These are phyloP conservation scores for Syngnathus scovelli DNA, from an alignment of 2,113 vertebrate species.

Conservation along the genomic window DNA sequence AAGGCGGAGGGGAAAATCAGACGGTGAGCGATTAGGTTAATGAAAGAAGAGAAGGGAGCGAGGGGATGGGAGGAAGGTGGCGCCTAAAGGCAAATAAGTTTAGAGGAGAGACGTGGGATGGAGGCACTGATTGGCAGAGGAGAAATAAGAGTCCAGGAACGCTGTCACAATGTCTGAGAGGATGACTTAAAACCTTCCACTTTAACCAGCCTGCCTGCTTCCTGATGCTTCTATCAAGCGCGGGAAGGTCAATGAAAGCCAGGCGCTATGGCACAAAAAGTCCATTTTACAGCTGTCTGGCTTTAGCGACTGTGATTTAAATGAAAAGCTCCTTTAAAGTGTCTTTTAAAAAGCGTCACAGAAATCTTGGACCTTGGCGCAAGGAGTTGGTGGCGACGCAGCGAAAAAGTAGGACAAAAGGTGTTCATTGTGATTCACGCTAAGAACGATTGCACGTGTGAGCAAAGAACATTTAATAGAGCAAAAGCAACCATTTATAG, in stretches of 20 bases:
- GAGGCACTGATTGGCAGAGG: constrained; percentile 51
- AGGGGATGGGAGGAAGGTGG: constrained; percentile 58
- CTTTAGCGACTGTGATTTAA: constrained; percentile 35
- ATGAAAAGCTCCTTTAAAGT: constrained; percentile 28
- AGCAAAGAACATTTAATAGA: no score
- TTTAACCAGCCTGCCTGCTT: constrained; percentile 14
- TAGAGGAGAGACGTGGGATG: constrained; percentile 46
- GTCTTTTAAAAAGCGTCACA: constrained; percentile 9
- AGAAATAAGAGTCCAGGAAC: constrained; percentile 46
- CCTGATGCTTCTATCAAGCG: constrained; percentile 30
- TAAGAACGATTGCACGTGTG: neutral
- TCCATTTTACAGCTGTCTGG: constrained; percentile 39
- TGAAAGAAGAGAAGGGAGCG: constrained; percentile 60
- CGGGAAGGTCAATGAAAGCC: constrained; percentile 49
- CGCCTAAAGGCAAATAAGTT: constrained; percentile 56
- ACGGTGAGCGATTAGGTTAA: constrained; percentile 67
- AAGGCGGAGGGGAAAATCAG: constrained; percentile 47
- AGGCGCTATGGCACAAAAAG: constrained; percentile 26
- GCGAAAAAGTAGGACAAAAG: neutral
- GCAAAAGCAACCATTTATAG: neutral
- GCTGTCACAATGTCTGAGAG: constrained; percentile 46
- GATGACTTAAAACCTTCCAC: constrained; percentile 50
- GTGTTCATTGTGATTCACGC: neutral
- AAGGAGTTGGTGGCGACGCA: constrained; percentile 2
- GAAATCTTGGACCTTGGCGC: constrained; percentile 10